phyloP scores from a whole-genome alignment of 1,140 invertebrate species.

The Theocolax elegans region DNA sequence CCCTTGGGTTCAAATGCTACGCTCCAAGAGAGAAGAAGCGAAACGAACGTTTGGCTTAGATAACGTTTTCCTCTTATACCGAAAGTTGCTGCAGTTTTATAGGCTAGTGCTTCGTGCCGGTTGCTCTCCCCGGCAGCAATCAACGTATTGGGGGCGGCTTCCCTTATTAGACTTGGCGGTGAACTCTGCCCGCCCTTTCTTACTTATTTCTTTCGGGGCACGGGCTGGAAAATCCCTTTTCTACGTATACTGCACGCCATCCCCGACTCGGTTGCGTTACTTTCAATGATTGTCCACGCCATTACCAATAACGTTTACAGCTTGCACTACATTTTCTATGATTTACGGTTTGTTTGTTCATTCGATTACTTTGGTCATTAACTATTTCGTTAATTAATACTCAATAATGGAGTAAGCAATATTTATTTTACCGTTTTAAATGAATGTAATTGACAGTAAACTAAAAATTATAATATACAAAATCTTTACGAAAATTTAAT shows the following conservation, averaged over 20 bases:
- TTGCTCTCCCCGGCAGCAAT: constrained; percentile 49
- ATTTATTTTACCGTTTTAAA: too few relatives aligned
- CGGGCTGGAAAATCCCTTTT: background rate
- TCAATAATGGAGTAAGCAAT: too few relatives aligned
- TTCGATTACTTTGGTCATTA: too few relatives aligned
- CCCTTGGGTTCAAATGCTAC: constrained; percentile 4
- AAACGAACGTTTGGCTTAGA: background rate
- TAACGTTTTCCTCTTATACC: constrained; percentile 1
- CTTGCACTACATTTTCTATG: too few relatives aligned
- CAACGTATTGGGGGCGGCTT: constrained; percentile 61
- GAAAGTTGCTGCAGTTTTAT: background rate
- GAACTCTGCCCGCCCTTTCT: background rate
- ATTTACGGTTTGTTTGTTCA: too few relatives aligned
- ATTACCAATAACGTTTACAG: constrained; percentile 13
- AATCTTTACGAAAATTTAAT: too few relatives aligned
- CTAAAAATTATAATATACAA: too few relatives aligned
- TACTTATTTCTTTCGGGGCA: background rate
- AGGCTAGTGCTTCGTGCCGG: too few relatives aligned
- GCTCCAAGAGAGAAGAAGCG: background rate
- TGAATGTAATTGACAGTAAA: too few relatives aligned
- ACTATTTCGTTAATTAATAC: too few relatives aligned
- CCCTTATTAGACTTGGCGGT: constrained; percentile 60
- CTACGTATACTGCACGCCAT: too few relatives aligned
- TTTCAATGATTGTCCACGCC: background rate
- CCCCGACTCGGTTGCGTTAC: too few relatives aligned